Conservation (phyloP, 2,888 invertebrate species). For the Agriopis leucophaearia region DNA sequence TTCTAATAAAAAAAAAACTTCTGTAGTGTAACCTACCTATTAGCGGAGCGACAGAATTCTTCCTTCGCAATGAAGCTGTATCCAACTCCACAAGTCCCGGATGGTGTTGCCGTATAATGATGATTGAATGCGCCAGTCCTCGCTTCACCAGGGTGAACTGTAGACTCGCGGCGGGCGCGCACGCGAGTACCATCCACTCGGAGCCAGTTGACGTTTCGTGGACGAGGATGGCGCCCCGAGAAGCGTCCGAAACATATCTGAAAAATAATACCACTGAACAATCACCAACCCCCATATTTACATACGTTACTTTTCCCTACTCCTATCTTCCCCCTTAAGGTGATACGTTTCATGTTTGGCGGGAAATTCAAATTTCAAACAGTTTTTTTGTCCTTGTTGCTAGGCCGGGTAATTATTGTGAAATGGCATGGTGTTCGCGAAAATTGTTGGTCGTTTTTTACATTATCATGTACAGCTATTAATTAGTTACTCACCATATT, state of each 20-base stretch:
- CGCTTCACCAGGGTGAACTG: slow-evolving; percentile 88
- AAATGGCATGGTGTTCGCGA: too few species aligned
- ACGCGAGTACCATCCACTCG: slow-evolving; percentile 88
- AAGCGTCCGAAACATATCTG: slow-evolving; percentile 89
- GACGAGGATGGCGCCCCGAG: slow-evolving; percentile 89
- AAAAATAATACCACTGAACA: slow-evolving; percentile 29
- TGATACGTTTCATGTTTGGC: too few species aligned
- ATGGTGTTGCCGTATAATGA: slow-evolving; percentile 89
- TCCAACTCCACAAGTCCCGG: slow-evolving; percentile 88
- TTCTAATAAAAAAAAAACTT: too few species aligned
- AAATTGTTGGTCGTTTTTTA: too few species aligned
- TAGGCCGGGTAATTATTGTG: too few species aligned
- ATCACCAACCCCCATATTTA: too few species aligned
- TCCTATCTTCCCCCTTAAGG: too few species aligned
- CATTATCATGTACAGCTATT: too few species aligned
- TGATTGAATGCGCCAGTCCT: slow-evolving; percentile 85
- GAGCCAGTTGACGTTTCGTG: slow-evolving; percentile 88
- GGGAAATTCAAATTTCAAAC: too few species aligned
- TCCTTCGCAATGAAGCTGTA: slow-evolving; percentile 87
- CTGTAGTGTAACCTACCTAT: slow-evolving; percentile 55
- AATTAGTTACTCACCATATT: too few species aligned
- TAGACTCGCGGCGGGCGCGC: slow-evolving; percentile 87
- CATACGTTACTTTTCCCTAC: too few species aligned
- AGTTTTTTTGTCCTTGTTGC: too few species aligned
- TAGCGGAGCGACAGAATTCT: slow-evolving; percentile 82